Evolutionary conservation across 2,888 invertebrate genomes (phyloP), one percentile per base, ranked within the genome.

Genomic region (Notodonta ziczac): DNA sequence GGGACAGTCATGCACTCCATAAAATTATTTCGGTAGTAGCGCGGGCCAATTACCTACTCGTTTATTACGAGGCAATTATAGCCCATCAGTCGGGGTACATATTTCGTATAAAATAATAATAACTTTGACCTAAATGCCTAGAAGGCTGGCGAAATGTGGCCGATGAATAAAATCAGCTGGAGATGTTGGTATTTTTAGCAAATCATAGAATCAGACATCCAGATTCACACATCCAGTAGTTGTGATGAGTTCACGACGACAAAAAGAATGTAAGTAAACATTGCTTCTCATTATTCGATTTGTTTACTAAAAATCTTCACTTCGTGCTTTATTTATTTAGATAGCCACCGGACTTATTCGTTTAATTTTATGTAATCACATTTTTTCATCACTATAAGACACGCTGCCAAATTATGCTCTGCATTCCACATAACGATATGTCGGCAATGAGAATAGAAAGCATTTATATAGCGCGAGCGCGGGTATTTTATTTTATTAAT

Each of bases 81-180:
- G n/a, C 35, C 59, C 32, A 51, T 53, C 53, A 51, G 44, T 40
- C 13, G 39, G 10, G 10, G 39, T 39, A 40, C 24, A 42, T 44
- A 32, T 48, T 50, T 53, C 51, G n/a, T 57, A 56, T 54, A 54
- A 60, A 42, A 58, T 52, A 51, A 16, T 46, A 52, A 56, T 46
- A 52, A 51, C 44, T 46, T n/a, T 53, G 58, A 46, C 53, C 39
- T 44, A 53, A 32, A 53, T 53, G 46, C 53, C 39, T 52, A 40
- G 57, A 51, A 58, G 51, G 42, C 42, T 24, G 2, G 13, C n/a
- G 44, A 58, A 58, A 46, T 32, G 46, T 12, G 53, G 58, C 5
- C 51, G 14, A 51, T 53, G 14, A 42, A 52, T 51, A 51, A 14
- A 50, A 24, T 10, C 0, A 52, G 12, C 12, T 52, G 7, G n/a